Evolutionary conservation across 2,797 vertebrate genomes (phyloP), one percentile per base, ranked within the genome.

Genomic region (Australoheros facetus): DNA sequence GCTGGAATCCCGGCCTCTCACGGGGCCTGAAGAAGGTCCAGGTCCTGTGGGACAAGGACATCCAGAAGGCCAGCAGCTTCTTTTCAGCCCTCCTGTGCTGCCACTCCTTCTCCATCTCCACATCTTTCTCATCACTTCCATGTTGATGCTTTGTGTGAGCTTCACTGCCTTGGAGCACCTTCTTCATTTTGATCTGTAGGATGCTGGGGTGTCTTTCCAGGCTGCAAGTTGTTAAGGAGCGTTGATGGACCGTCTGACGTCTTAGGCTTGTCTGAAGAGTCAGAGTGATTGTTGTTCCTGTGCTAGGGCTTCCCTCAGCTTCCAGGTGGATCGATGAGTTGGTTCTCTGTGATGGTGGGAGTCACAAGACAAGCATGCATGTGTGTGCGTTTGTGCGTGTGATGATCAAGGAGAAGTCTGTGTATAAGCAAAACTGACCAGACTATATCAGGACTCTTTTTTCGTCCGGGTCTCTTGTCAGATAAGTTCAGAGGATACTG

Each of bases 1-100:
- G 92, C 90, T 87, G 82, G 87, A 84, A 89, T 86, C 93, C 77
- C 0, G 86, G 81, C 54, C 91, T 91, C 23, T 95, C 88, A 0
- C 88, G 45, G 57, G 88, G 83, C 85, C 90, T 89, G 82, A 95
- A 92, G 71, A 94, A 87, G 56, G 84, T 93, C 92, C 92, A 91
- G 75, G 93, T 94, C 82, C 92, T 88, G 76, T 91, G 78, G 53
- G 92, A 93, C 84, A 95, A 84, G 81, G 88, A 86, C 88, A 89
- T 86, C 94, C 94, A 95, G 82, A 95, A 95, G 71, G 93, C 90
- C 73, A 94, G 78, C 37, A 95, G 89, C 89, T 94, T 95, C 87
- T 90, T 94, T 83, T 95, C 94, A n/a, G 93, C 87, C 75, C 90
- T 91, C 73, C 81, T 75, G 84, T 83, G 85, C 85, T 85, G 88